phyloP scores from a whole-genome alignment of 2,888 invertebrate genomes.

The Polia nebulosa region DNA sequence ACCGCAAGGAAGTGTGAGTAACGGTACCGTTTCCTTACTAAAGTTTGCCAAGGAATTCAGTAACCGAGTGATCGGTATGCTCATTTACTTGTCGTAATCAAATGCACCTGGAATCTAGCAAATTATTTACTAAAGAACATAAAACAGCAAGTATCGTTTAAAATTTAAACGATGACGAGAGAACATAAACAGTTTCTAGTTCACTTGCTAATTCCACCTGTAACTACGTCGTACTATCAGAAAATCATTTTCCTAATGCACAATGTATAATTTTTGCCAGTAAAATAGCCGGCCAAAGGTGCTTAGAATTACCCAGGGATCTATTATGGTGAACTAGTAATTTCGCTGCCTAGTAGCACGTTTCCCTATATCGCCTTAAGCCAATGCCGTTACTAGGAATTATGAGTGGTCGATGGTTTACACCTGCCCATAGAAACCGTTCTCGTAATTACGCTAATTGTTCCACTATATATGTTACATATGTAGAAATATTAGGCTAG shows the following conservation, averaged over 20 bases:
- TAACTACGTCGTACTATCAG: constrained; percentile 29
- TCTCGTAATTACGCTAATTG: constrained; percentile 87
- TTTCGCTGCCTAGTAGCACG: constrained; percentile 86
- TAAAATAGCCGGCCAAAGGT: constrained; percentile 81
- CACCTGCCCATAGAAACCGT: constrained; percentile 89
- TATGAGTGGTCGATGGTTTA: constrained; percentile 83
- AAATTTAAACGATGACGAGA: constrained; percentile 2
- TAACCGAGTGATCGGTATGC: neutral
- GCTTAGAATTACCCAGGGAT: constrained; percentile 85
- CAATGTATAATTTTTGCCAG: constrained; percentile 71
- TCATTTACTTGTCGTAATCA: neutral
- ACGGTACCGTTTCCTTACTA: constrained; percentile 19
- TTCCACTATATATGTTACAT: constrained; percentile 73
- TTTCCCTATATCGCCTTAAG: constrained; percentile 87
- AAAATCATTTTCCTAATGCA: constrained; percentile 60
- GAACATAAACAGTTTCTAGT: constrained; percentile 15
- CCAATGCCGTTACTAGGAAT: constrained; percentile 88
- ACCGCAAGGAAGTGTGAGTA: constrained; percentile 15
- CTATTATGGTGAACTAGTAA: constrained; percentile 85
- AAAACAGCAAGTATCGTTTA: constrained; percentile 15
- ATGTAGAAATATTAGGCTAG: constrained; percentile 66
- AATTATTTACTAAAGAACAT: constrained; percentile 11
- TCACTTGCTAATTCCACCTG: constrained; percentile 20
- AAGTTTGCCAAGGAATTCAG: constrained; percentile 4
- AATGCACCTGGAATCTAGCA: neutral